Percentiles rank a stretch among this genome's conserved stretches.
These are phyloP conservation scores for Rhadina sibilatrix DNA, from an alignment of 2,113 vertebrate genomes.

Conservation along the genomic window DNA sequence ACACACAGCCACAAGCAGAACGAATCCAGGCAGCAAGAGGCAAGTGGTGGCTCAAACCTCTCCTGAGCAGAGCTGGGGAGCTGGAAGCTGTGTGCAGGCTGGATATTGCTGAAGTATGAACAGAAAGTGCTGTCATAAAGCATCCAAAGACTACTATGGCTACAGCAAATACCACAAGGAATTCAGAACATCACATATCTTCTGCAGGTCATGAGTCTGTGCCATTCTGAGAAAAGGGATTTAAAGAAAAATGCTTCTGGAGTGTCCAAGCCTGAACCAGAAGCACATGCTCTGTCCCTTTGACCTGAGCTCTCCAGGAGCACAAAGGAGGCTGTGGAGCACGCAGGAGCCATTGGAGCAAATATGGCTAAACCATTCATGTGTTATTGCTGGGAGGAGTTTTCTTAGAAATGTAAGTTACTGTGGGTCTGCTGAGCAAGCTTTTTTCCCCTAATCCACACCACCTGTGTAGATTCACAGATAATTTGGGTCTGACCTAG, in stretches of 20 bases:
- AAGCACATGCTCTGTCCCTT: background rate
- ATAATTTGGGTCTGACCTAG: conserved; percentile 40
- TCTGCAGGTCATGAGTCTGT: background rate
- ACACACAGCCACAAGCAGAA: background rate
- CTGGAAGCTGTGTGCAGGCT: background rate
- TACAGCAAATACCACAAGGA: background rate
- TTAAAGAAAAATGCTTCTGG: background rate
- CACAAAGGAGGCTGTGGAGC: background rate
- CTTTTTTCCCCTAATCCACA: conserved; percentile 26
- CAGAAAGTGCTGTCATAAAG: background rate
- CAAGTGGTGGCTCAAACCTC: background rate
- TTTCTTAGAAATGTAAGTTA: conserved; percentile 10
- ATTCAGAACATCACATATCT: background rate
- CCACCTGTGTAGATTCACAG: conserved; percentile 2
- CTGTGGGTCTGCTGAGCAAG: conserved; percentile 39
- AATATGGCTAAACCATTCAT: background rate
- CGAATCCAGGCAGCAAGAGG: background rate
- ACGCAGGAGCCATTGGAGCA: background rate
- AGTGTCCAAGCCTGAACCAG: background rate
- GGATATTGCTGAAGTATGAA: background rate
- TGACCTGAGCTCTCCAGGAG: background rate
- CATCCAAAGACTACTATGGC: background rate
- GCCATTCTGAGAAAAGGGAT: background rate
- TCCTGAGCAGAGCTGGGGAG: background rate
- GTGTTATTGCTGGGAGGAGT: background rate